These are phyloP conservation scores for Mythimna pallens DNA, from an alignment of 2,888 invertebrate species.

Conservation along the genomic window DNA sequence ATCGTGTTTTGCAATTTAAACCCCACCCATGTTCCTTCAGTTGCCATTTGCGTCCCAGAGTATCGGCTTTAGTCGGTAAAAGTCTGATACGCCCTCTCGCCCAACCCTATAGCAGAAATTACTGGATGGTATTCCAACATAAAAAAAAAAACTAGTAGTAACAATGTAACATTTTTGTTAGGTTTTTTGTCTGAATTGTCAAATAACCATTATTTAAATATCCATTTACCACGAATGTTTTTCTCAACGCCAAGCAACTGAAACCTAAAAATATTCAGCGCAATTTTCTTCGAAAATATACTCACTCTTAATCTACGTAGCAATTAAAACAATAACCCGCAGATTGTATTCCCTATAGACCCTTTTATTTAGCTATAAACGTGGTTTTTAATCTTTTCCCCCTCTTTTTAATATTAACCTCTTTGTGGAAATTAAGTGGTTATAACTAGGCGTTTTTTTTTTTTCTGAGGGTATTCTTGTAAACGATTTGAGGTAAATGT, in stretches of 20 bases:
- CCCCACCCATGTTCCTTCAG: too few relatives aligned
- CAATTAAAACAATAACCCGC: conserved; percentile 57
- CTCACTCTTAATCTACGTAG: conserved; percentile 33
- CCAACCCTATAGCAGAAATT: too few relatives aligned
- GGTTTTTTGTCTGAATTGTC: too few relatives aligned
- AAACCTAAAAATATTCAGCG: neutral
- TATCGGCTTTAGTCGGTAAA: too few relatives aligned
- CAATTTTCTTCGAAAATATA: conserved; percentile 29
- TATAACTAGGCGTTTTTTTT: conserved; percentile 45
- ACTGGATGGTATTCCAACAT: too few relatives aligned
- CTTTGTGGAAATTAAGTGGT: conserved; percentile 61
- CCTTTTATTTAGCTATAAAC: conserved; percentile 52
- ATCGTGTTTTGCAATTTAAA: too few relatives aligned
- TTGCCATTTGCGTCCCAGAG: too few relatives aligned
- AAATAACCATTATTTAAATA: too few relatives aligned
- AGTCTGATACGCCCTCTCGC: too few relatives aligned
- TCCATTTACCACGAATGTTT: neutral
- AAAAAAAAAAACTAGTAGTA: too few relatives aligned
- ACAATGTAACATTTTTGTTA: too few relatives aligned
- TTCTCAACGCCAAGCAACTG: neutral
- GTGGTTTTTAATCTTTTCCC: conserved; percentile 60
- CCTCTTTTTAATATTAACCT: conserved; percentile 54
- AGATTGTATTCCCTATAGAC: conserved; percentile 45
- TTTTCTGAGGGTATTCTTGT: conserved; percentile 47
- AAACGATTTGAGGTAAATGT: conserved; percentile 50